Percentiles rank a stretch among this genome's conserved stretches.
Conservation (phyloP, 2,797 vertebrate species). For the Pteronotus mesoamericanus region DNA sequence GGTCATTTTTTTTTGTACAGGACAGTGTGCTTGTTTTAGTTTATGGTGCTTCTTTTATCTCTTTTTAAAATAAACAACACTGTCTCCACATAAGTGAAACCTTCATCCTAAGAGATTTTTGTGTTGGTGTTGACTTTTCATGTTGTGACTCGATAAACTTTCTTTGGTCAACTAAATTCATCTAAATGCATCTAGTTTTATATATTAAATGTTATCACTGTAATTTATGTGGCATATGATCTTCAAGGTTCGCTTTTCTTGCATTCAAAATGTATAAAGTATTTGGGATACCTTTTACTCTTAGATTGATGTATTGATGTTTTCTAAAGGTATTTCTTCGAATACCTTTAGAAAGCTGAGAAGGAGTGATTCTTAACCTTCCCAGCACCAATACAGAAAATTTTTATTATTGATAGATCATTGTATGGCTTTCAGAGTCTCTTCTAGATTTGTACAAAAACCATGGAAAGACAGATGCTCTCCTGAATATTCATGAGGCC, state of each 20-base stretch:
- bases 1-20: constrained; percentile 29
- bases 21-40: constrained; percentile 25
- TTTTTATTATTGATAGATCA: neutral
- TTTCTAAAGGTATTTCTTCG: no score
- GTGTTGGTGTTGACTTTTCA: neutral
- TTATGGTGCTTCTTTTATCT: constrained; percentile 40
- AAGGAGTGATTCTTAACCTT: neutral
- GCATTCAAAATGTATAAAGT: neutral
- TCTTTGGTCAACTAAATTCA: neutral
- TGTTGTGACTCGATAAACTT: neutral
- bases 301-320: neutral
- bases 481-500: neutral
- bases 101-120: constrained; percentile 6
- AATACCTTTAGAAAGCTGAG: neutral
- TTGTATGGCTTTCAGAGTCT: neutral
- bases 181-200: neutral
- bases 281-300: neutral
- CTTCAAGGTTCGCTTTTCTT: neutral
- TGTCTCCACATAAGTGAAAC: neutral
- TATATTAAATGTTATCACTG: neutral
- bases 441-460: neutral
- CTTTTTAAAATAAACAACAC: constrained; percentile 29
- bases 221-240: neutral
- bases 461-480: neutral
- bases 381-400: neutral